phyloP scores from a whole-genome alignment of 1,140 invertebrate genomes.

The Drosophila persimilis region DNA sequence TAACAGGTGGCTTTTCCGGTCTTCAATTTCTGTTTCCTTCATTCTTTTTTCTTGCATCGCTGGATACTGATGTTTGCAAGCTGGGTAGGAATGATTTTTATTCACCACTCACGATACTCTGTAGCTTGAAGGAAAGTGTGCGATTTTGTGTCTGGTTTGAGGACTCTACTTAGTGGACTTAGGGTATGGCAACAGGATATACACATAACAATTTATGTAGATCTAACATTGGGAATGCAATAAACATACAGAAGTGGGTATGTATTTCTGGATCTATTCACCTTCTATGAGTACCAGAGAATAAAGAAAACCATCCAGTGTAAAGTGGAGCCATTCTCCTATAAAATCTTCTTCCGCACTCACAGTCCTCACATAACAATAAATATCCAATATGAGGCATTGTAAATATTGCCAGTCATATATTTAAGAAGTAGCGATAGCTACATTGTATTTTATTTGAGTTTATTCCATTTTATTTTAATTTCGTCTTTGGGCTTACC shows the following conservation, averaged over 20 bases:
- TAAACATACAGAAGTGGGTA: too few species aligned
- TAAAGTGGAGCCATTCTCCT: too few species aligned
- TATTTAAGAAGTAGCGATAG: constrained; percentile 16
- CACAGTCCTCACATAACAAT: constrained; percentile 5
- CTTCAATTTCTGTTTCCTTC: constrained; percentile 22
- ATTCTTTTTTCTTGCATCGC: constrained; percentile 31
- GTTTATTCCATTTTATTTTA: constrained; percentile 44
- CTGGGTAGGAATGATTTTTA: neutral
- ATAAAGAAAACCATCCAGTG: too few species aligned
- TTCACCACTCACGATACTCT: too few species aligned
- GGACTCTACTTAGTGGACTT: too few species aligned
- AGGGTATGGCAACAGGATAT: too few species aligned
- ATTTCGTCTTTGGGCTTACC: constrained; percentile 52
- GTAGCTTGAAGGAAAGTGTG: too few species aligned
- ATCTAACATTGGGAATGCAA: too few species aligned
- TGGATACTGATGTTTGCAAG: constrained; percentile 30
- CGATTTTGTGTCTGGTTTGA: too few species aligned
- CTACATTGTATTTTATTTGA: constrained; percentile 1
- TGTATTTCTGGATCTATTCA: too few species aligned
- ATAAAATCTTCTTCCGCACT: neutral
- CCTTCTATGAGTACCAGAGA: too few species aligned
- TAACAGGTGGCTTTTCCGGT: constrained; percentile 70
- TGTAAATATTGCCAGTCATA: constrained; percentile 41
- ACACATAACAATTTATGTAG: too few species aligned
- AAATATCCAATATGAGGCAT: constrained; percentile 37